Evolutionary conservation across 2,797 vertebrate genomes (phyloP).

Genomic region (Rhinogobio ventralis): DNA sequence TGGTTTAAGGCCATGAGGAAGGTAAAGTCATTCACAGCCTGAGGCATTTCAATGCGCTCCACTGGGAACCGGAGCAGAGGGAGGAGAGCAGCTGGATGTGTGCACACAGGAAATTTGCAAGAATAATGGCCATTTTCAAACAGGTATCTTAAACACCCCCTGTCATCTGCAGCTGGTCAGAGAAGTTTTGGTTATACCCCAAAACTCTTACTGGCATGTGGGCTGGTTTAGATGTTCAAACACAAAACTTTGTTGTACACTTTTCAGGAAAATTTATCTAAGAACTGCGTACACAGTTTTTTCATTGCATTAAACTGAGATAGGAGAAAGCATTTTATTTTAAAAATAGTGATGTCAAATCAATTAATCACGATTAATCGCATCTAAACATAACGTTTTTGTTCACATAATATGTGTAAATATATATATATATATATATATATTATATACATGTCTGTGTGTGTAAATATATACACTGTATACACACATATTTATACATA

Average conservation of each 20-base stretch:
- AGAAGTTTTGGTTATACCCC: neutral
- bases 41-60: neutral
- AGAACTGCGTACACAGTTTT: neutral
- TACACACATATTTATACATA: too few relatives aligned
- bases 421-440: too few relatives aligned
- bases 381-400: too few relatives aligned
- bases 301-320: neutral
- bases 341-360: neutral
- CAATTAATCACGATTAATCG: too few relatives aligned
- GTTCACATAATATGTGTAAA: too few relatives aligned
- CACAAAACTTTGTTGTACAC: neutral
- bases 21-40: constrained; percentile 32
- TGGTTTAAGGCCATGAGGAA: constrained; percentile 34
- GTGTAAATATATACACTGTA: too few relatives aligned
- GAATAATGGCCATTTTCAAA: constrained; percentile 18
- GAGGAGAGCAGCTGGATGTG: constrained; percentile 20
- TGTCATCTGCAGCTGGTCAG: neutral
- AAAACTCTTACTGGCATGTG: neutral
- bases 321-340: neutral
- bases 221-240: neutral
- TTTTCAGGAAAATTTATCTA: neutral
- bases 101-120: neutral
- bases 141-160: neutral
- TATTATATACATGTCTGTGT: too few relatives aligned
- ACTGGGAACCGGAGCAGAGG: neutral